A percentile compares a stretch with the other conserved stretches of the same genome.
These are phyloP conservation scores for Melanotaenia boesemani DNA, from an alignment of 2,797 vertebrate genomes.

Conservation along the genomic window DNA sequence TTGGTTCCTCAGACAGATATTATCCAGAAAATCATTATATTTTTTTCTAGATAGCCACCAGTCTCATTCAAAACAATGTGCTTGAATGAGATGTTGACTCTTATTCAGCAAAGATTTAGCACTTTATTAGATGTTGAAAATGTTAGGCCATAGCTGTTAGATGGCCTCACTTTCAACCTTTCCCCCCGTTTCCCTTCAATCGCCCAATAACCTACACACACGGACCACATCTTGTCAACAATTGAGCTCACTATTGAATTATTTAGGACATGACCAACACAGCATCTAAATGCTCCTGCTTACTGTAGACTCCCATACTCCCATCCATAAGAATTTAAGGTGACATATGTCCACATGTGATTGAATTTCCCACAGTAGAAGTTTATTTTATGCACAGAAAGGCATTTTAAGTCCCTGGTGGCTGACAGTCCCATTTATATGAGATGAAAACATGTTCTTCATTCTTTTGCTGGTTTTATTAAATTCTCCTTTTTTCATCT, in stretches of 20 bases:
- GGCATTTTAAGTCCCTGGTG: slow-evolving; percentile 9
- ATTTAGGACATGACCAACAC: neutral
- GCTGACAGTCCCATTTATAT: slow-evolving; percentile 16
- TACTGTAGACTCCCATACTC: neutral
- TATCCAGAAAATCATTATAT: no score
- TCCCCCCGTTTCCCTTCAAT: no score
- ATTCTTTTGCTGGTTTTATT: slow-evolving; percentile 29
- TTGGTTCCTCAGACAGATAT: neutral
- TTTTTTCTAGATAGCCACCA: no score
- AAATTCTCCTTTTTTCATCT: neutral
- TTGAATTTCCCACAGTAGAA: slow-evolving; percentile 22
- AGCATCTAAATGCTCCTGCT: neutral
- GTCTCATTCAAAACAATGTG: no score
- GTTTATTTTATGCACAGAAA: slow-evolving; percentile 6
- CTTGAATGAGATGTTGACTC: neutral
- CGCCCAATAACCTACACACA: neutral
- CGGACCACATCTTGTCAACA: neutral
- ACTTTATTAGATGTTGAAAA: neutral
- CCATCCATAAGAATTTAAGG: slow-evolving; percentile 11
- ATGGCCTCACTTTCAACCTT: no score
- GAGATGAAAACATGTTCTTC: slow-evolving; percentile 25
- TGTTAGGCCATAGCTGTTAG: no score
- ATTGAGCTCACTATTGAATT: neutral
- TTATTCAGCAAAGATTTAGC: neutral
- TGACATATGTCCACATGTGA: slow-evolving; percentile 28